Conservation (phyloP, 1,140 invertebrate genomes). For the Paramacrobiotus metropolitanus region DNA sequence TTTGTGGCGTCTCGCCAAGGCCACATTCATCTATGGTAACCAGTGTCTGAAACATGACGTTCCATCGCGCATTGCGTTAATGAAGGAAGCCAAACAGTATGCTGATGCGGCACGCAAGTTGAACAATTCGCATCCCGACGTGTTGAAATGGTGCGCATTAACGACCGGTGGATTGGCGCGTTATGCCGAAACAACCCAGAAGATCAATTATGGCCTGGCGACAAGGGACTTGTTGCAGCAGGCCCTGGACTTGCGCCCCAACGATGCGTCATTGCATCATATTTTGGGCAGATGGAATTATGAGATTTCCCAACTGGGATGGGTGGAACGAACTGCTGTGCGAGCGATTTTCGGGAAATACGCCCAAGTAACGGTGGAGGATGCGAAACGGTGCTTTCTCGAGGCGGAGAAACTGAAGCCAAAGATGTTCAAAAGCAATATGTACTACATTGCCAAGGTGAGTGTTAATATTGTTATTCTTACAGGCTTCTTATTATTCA, state of each 20-base stretch:
- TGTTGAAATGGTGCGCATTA: conserved; percentile 1
- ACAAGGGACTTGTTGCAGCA: conserved; percentile 9
- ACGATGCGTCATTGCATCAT: conserved; percentile 38
- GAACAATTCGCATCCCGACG: neutral
- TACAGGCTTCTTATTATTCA: neutral
- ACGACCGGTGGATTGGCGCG: neutral
- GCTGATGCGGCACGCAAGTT: neutral
- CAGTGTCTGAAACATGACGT: neutral
- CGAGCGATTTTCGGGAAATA: conserved; percentile 36
- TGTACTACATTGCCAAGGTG: conserved; percentile 38
- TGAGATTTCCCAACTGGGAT: conserved; percentile 37
- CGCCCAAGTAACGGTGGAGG: conserved; percentile 37
- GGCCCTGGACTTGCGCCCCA: conserved; percentile 38
- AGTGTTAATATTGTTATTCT: neutral
- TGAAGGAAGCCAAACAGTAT: conserved; percentile 1
- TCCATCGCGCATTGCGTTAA: neutral
- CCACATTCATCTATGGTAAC: conserved; percentile 21
- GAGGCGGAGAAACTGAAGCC: conserved; percentile 32
- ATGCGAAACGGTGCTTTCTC: conserved; percentile 30
- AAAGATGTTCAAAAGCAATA: conserved; percentile 41
- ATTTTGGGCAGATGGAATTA: conserved; percentile 42
- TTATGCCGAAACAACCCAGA: neutral
- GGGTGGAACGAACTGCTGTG: conserved; percentile 46
- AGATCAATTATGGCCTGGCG: neutral
- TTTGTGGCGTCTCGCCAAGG: conserved; percentile 42